Base-by-base conservation (phyloP, 2,113 vertebrate genomes). In the Electrona antarctica region DNA sequence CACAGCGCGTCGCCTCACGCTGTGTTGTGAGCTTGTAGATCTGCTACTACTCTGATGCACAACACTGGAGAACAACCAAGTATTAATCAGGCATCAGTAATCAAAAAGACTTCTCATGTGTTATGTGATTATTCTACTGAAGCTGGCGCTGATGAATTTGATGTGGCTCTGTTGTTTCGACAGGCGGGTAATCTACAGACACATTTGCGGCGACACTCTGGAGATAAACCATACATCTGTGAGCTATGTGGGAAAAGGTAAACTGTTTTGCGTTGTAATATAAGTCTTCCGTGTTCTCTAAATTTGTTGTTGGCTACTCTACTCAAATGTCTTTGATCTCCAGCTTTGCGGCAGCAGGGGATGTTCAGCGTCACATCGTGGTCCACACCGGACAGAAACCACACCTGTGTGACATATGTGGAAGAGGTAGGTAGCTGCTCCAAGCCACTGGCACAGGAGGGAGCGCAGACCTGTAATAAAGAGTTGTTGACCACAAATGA, bases 181-280 rank as follows among this genome's bases (percentile, higher is more conserved):
- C 59, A 99, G 98, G 97, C 97, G 55, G 98, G 98, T 51, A 99
- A 99, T 86, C 91, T 99, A 70, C 97, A 99, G 87, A 98, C 97
- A 54, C 98, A 99, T 87, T 88, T 99, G 71, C 94, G 98, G 7
- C 93, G 98, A 49, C 98, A 99, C 78, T 97, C 97, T 57, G 98
- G 98, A 78, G 97, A 99, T 67, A 99, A 98, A 69, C 98, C 98
- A 0, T 99, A 97, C 86, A 99, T 99, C 80, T 99, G 98, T 90
- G 97, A 99, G 81, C 92, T 99, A 86, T 99, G 98, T 73, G 98
- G 97, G 29, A 99, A 99, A 92, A 96, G 98, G 97, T 98, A 72
- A 76, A 77, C 2, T 7, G 0, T 21, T 47, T 7, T 65, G 33
- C 5, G 0, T 41, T 41, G 33, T 41, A 41, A 41, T 41, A 41